Base-by-base conservation (phyloP, 1,140 invertebrate species). In the Orussus abietinus region DNA sequence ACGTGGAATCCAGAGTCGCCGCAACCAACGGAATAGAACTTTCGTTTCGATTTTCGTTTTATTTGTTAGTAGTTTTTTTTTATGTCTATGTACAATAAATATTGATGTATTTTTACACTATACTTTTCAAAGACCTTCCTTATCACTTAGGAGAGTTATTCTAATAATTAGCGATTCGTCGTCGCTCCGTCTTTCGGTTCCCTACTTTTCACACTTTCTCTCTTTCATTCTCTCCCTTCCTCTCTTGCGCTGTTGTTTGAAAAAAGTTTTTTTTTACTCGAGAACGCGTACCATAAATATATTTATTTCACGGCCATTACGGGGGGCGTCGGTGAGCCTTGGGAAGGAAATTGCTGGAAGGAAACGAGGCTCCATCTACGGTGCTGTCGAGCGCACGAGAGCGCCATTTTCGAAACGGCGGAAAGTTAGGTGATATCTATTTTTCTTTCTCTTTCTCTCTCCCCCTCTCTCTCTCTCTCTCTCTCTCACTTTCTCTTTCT, bases 1-100 rank as follows among this genome's bases (percentile, higher is more conserved):
- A n/a, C n/a, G n/a, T n/a, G n/a, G n/a, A n/a, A n/a, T n/a, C n/a
- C n/a, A n/a, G n/a, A n/a, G n/a, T n/a, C n/a, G n/a, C n/a, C n/a
- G n/a, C n/a, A n/a, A n/a, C n/a, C n/a, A n/a, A n/a, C n/a, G n/a
- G n/a, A n/a, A n/a, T n/a, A n/a, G n/a, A 14, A 32, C 17, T n/a
- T n/a, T n/a, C n/a, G n/a, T 39, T 39, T n/a, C 28, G 19, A 31
- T 34, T 40, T 34, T 19, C 55, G 56, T 67, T 72, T 69, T 69
- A 72, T 69, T 71, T 67, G 66, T 71, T 70, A 70, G 62, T 73
- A 70, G 57, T 51, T 64, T 69, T 69, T 55, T 68, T 64, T 69
- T 64, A 70, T 64, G 67, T 66, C 58, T 73, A 73, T 71, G 66
- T 73, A 73, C 69, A 73, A 73, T 72, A 73, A 72, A 73, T 73